phyloP scores from a whole-genome alignment of 2,888 invertebrate species.

The Xanthorhoe designata region DNA sequence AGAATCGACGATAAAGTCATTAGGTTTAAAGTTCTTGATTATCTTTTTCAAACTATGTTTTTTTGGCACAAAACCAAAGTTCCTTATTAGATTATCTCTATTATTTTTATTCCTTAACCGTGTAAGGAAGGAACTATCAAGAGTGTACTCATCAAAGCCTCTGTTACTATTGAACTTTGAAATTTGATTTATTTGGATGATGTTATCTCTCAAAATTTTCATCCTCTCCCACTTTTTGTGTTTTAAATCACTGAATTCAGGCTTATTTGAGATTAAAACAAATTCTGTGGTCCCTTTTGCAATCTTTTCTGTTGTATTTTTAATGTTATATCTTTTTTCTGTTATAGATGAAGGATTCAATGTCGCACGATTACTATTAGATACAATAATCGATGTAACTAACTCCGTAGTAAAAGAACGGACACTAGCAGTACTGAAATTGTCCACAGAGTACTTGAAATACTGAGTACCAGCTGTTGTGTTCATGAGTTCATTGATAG shows the following conservation, averaged over 20 bases:
- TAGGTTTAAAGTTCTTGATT: constrained; percentile 37
- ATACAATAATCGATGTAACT: not conserved
- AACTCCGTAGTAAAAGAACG: not conserved
- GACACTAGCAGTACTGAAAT: not conserved
- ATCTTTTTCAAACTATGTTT: constrained; percentile 49
- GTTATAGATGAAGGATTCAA: constrained; percentile 5
- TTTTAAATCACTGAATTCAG: constrained; percentile 44
- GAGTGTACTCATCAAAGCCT: not conserved
- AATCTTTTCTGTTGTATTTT: constrained; percentile 1
- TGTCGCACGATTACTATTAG: not conserved
- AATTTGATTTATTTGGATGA: constrained; percentile 15
- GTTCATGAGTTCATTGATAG: not conserved
- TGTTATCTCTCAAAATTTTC: constrained; percentile 41
- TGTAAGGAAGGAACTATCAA: not conserved
- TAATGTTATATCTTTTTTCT: constrained; percentile 6
- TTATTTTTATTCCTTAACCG: constrained; percentile 19
- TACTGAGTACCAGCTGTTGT: not conserved
- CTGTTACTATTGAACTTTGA: constrained; percentile 2
- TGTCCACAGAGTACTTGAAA: constrained; percentile 7
- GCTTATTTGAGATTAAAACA: constrained; percentile 6
- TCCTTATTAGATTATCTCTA: constrained; percentile 40
- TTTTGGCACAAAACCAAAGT: constrained; percentile 36
- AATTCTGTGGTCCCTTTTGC: not conserved
- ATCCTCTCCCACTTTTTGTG: constrained; percentile 46
- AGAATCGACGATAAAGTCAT: not conserved